Percentiles rank a stretch among this genome's conserved stretches.
Evolutionary conservation across 1,140 invertebrate genomes (phyloP).

Genomic region (Leptinotarsa defecta): DNA sequence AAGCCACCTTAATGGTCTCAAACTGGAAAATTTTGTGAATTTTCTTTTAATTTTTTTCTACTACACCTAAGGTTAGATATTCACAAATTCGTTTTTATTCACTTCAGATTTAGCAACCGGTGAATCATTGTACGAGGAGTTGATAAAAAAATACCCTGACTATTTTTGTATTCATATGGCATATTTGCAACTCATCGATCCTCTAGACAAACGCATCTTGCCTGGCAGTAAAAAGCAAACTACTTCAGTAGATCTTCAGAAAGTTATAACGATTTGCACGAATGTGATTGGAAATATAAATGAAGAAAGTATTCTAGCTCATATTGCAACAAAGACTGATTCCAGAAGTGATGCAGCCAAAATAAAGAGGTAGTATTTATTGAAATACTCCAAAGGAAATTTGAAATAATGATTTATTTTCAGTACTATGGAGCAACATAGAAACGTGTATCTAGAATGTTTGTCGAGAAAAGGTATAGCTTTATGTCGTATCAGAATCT

Average conservation of each 20-base stretch:
- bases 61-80: no score
- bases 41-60: no score
- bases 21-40: no score
- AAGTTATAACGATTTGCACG: slow-evolving; percentile 64
- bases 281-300: slow-evolving; percentile 75
- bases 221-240: slow-evolving; percentile 34
- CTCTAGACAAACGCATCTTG: slow-evolving; percentile 58
- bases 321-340: slow-evolving; percentile 78
- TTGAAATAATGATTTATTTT: slow-evolving; percentile 36
- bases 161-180: slow-evolving; percentile 77
- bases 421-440: slow-evolving; percentile 83
- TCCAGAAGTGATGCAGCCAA: slow-evolving; percentile 74
- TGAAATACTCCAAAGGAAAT: neutral
- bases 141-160: slow-evolving; percentile 70
- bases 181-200: slow-evolving; percentile 77
- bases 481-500: slow-evolving; percentile 67
- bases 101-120: slow-evolving; percentile 62
- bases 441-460: slow-evolving; percentile 75
- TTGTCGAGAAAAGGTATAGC: slow-evolving; percentile 76
- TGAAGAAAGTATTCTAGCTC: slow-evolving; percentile 62
- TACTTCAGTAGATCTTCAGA: slow-evolving; percentile 41
- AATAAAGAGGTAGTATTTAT: slow-evolving; percentile 68
- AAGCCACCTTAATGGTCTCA: no score
- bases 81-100: no score
- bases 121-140: slow-evolving; percentile 75